Evolutionary conservation across 2,888 invertebrate species (phyloP).

Genomic region (Diarsia dahlii): DNA sequence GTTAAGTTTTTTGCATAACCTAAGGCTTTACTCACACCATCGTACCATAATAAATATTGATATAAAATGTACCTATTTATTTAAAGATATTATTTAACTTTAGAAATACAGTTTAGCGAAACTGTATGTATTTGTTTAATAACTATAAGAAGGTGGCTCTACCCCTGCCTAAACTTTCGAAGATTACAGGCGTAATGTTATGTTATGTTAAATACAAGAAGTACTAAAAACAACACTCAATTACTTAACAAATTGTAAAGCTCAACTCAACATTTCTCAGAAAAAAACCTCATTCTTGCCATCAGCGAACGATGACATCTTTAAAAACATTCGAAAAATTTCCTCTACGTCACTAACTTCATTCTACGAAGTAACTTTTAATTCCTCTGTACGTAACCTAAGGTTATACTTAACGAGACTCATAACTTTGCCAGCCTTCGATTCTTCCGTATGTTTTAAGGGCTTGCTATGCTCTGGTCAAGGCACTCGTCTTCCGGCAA

Average conservation of each 20-base stretch:
- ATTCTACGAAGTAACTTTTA: constrained; percentile 38
- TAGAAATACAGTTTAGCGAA: neutral
- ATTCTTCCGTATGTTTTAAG: constrained; percentile 61
- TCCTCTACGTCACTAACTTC: constrained; percentile 23
- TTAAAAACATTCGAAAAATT: constrained; percentile 12
- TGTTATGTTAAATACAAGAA: no score
- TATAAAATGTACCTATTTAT: no score
- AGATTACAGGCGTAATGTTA: no score
- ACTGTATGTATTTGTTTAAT: neutral
- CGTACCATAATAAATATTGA: no score
- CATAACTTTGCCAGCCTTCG: constrained; percentile 61
- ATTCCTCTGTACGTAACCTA: constrained; percentile 45
- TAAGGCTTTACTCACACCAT: neutral
- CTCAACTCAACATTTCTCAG: neutral
- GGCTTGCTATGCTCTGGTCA: constrained; percentile 56
- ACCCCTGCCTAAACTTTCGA: no score
- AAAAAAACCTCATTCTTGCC: neutral
- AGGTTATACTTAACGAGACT: constrained; percentile 56
- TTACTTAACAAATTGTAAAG: constrained; percentile 12
- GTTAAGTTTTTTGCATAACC: constrained; percentile 18
- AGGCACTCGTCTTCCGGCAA: constrained; percentile 42
- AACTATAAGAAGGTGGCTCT: neutral
- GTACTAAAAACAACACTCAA: constrained; percentile 8
- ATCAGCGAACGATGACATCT: constrained; percentile 1
- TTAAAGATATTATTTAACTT: no score